Evolutionary conservation across 2,113 vertebrate genomes (phyloP), one percentile per base, ranked within the genome.

Genomic region (Mastomys coucha): DNA sequence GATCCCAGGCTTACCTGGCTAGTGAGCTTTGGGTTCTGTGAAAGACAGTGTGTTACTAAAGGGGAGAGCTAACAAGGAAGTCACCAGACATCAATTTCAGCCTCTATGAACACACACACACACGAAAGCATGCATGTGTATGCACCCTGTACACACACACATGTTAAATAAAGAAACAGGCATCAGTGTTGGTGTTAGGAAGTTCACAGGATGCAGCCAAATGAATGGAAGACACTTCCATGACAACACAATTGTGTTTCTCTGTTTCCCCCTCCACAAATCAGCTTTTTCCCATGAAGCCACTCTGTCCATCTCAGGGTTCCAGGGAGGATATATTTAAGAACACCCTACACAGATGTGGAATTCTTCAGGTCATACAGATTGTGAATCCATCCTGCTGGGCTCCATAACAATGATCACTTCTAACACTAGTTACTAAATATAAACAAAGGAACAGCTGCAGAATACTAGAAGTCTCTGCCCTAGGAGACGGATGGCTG

Each of bases 351-450:
- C 96, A 93, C 26, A 58, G 0, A 1, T 78, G 72, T 94, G 31
- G 76, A 90, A 93, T 65, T 81, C 53, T 80, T 92, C 89, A 96
- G 84, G 72, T 58, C 89, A 58, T 17, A 22, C 0, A 1, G 17
- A 73, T 6, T 84, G 60, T 36, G 89, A 11, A 56, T 65, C 84
- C 85, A 87, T 73, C 0, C 24, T 76, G 33, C 53, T 95, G 97
- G 94, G 58, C 58, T 39, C 65, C 69, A 53, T 39, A 90, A 49
- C 84, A 65, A 49, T 69, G 53, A 88, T 49, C 65, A 5, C n/a
- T 94, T 67, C 92, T 92, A 24, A 91, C 2, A 0, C 63, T 33
- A 39, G 65, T 53, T 60, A 85, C 82, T 94, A 76, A 93, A 87
- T 14, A 90, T 9, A 85, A 96, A 82, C 73, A 86, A 84, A 33